Evolutionary conservation across 2,888 invertebrate species (phyloP), one percentile per base, ranked within the genome.

Genomic region (Melanostoma scalare): DNA sequence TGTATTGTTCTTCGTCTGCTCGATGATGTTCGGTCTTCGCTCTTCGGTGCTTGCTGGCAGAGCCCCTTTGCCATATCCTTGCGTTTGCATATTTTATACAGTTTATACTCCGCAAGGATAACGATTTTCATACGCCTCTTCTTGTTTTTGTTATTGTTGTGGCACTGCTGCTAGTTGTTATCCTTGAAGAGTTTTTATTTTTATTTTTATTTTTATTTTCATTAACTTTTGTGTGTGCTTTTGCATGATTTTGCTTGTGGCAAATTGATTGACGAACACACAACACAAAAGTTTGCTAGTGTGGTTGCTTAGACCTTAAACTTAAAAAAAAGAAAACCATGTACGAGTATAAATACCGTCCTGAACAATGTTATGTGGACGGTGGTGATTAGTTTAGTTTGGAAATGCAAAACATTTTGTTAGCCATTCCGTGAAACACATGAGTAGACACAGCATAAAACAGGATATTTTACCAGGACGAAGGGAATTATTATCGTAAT

Each of bases 401-500:
- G 53, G 44, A 58, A 75, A 84, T 79, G 84, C 79, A 84, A 84
- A 75, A 69, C 71, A 74, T 73, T 74, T 71, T 65, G 56, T 56
- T 30, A 46, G 61, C 44, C 63, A 56, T 55, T 48, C 20, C n/a
- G 36, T 61, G 20, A 20, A 20, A 20, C 20, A 20, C 20, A 20
- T 20, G 20, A 20, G 58, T 30, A 8, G 38, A 46, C 31, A 38
- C 35, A 10, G 5, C n/a, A 31, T 4, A 9, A 30, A 46, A 65
- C 67, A 61, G 65, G 75, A 67, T 76, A 33, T 72, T 42, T 68
- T 72, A 42, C 69, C 53, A 63, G 69, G 80, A 75, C 71, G 73
- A 69, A 65, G 67, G 74, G 74, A 84, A 84, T 84, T 79, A 71
- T 79, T 84, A 84, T 84, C 74, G 79, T 79, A 84, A 84, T 84